Percentiles rank a stretch among this genome's conserved stretches.
phyloP scores from a whole-genome alignment of 2,888 invertebrate genomes.

The Oeneis ivallda region DNA sequence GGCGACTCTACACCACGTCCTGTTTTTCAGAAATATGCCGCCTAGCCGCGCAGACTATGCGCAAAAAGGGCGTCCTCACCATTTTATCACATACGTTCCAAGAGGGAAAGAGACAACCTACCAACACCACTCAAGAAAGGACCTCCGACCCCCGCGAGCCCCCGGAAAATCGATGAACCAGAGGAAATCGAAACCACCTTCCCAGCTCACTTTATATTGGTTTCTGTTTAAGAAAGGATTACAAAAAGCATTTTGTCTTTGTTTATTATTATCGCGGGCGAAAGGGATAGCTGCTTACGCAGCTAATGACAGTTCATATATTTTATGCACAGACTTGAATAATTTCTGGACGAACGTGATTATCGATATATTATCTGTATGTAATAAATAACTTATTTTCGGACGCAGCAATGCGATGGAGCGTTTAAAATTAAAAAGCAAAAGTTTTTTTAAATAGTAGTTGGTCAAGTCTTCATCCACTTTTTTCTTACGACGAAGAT shows the following conservation, averaged over 20 bases:
- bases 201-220: conserved; percentile 48
- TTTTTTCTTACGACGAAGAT: not conserved
- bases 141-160: conserved; percentile 33
- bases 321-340: conserved; percentile 47
- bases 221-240: conserved; percentile 45
- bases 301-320: conserved; percentile 52
- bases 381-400: conserved; percentile 29
- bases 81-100: conserved; percentile 75
- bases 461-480: too few relatives aligned
- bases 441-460: not conserved
- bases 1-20: conserved; percentile 46
- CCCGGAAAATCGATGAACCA: conserved; percentile 43
- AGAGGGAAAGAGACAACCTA: conserved; percentile 54
- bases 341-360: conserved; percentile 44
- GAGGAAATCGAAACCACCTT: conserved; percentile 39
- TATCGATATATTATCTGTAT: conserved; percentile 39
- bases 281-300: conserved; percentile 49
- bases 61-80: conserved; percentile 78
- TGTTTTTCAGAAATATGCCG: conserved; percentile 73
- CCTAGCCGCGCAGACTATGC: conserved; percentile 78
- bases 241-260: conserved; percentile 63
- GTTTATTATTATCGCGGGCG: conserved; percentile 58
- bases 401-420: conserved; percentile 10
- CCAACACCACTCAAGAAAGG: conserved; percentile 41
- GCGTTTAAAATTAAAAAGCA: conserved; percentile 21